A percentile compares a stretch with the other conserved stretches of the same genome.
Evolutionary conservation across 2,888 invertebrate species (phyloP).

Genomic region (Thymelicus sylvestris): DNA sequence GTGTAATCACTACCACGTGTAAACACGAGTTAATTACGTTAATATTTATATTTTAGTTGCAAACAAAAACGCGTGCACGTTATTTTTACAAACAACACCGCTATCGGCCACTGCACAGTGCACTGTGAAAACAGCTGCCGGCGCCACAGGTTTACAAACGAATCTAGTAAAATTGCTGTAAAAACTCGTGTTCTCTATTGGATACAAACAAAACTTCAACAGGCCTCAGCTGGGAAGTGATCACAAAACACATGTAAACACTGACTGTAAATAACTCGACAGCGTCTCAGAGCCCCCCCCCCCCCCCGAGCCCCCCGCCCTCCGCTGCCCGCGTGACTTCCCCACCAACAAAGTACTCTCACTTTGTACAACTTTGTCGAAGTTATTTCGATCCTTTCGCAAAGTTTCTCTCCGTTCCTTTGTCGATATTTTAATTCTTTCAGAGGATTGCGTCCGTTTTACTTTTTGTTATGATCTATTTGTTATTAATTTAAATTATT

Average conservation of each 20-base stretch:
- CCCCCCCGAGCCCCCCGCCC: background rate
- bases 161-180: background rate
- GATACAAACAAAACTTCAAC: conserved; percentile 6
- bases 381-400: conserved; percentile 32
- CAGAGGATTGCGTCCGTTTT: conserved; percentile 9
- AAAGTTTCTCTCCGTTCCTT: conserved; percentile 20
- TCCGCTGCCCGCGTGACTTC: conserved; percentile 1
- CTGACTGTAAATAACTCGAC: conserved; percentile 15
- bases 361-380: conserved; percentile 29
- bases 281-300: too few relatives aligned
- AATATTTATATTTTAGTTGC: too few relatives aligned
- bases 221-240: conserved; percentile 9
- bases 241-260: conserved; percentile 5
- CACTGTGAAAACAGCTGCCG: background rate
- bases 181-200: conserved; percentile 1
- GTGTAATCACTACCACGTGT: too few relatives aligned
- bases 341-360: conserved; percentile 10
- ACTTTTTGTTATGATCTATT: conserved; percentile 13
- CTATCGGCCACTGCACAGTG: background rate
- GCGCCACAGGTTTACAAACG: background rate
- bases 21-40: too few relatives aligned
- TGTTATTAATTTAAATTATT: background rate
- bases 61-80: background rate
- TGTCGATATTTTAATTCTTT: conserved; percentile 35
- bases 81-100: background rate